Conservation (phyloP, 2,113 vertebrate genomes). For the Uropsilus gracilis region DNA sequence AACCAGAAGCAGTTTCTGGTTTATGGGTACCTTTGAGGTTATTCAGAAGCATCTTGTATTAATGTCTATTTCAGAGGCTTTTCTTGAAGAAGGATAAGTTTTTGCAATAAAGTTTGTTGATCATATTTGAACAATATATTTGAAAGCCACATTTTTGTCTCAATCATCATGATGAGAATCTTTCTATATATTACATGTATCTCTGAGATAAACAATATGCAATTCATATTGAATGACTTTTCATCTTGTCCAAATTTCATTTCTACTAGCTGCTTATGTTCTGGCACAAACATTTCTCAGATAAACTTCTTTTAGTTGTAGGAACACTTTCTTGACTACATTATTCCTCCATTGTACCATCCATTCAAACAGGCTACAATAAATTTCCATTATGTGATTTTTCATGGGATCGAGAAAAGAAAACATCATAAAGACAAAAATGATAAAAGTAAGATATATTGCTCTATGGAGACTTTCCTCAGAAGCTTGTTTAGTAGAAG, state of each 20-base stretch:
- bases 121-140: slow-evolving; percentile 64
- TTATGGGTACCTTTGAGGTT: slow-evolving; percentile 20
- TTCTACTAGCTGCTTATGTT: slow-evolving; percentile 56
- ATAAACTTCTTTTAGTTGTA: slow-evolving; percentile 68
- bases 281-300: slow-evolving; percentile 58
- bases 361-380: slow-evolving; percentile 67
- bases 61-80: slow-evolving; percentile 46
- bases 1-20: slow-evolving; percentile 6
- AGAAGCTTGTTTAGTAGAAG: slow-evolving; percentile 50
- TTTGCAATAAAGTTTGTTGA: slow-evolving; percentile 51
- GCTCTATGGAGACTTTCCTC: slow-evolving; percentile 57
- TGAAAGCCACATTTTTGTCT: slow-evolving; percentile 69
- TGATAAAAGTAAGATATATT: slow-evolving; percentile 68
- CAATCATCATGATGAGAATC: slow-evolving; percentile 66
- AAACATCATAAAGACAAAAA: slow-evolving; percentile 74
- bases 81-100: slow-evolving; percentile 41
- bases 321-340: slow-evolving; percentile 57
- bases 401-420: slow-evolving; percentile 68
- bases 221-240: slow-evolving; percentile 68
- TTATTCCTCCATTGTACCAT: slow-evolving; percentile 70
- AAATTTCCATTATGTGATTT: slow-evolving; percentile 72
- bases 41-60: slow-evolving; percentile 12
- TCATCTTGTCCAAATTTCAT: slow-evolving; percentile 66
- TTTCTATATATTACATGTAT: slow-evolving; percentile 59
- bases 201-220: slow-evolving; percentile 68